phyloP scores from a whole-genome alignment of 2,888 invertebrate species.

The Agonopterix alstromeriana region DNA sequence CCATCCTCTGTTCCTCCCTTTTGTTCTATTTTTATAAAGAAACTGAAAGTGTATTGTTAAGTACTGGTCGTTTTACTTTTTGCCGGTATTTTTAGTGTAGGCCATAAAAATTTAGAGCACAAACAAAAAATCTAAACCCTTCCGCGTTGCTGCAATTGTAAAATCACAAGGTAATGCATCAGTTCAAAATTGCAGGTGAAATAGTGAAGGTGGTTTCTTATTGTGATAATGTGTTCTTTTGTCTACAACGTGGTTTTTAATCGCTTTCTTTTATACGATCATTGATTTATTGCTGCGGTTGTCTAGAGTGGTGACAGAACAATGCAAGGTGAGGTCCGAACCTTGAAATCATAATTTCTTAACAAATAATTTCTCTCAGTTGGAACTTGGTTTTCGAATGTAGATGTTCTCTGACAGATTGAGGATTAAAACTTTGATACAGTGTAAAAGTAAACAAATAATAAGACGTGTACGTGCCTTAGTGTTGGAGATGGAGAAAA shows the following conservation, averaged over 20 bases:
- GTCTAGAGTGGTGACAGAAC: constrained; percentile 26
- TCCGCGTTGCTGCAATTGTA: constrained; percentile 61
- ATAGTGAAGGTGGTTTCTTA: constrained; percentile 61
- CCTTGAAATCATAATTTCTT: constrained; percentile 17
- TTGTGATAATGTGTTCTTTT: constrained; percentile 64
- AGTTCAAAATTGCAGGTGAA: constrained; percentile 71
- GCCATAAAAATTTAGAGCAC: constrained; percentile 68
- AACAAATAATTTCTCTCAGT: neutral
- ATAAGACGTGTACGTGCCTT: constrained; percentile 56
- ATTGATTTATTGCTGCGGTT: constrained; percentile 62
- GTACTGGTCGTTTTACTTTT: constrained; percentile 40
- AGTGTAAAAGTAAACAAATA: constrained; percentile 36
- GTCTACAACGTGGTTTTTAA: constrained; percentile 49
- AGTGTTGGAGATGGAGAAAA: constrained; percentile 45
- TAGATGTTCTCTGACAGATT: no score
- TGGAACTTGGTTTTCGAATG: neutral
- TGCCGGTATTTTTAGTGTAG: constrained; percentile 44
- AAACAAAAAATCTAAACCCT: constrained; percentile 64
- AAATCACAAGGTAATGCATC: constrained; percentile 37
- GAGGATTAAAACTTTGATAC: neutral
- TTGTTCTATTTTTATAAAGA: constrained; percentile 66
- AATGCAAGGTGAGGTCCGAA: constrained; percentile 41
- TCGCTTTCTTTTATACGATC: constrained; percentile 64
- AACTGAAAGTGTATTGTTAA: constrained; percentile 72
- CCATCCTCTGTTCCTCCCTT: constrained; percentile 27